Conservation (phyloP, 2,113 vertebrate genomes). For the Macrotis lagotis region DNA sequence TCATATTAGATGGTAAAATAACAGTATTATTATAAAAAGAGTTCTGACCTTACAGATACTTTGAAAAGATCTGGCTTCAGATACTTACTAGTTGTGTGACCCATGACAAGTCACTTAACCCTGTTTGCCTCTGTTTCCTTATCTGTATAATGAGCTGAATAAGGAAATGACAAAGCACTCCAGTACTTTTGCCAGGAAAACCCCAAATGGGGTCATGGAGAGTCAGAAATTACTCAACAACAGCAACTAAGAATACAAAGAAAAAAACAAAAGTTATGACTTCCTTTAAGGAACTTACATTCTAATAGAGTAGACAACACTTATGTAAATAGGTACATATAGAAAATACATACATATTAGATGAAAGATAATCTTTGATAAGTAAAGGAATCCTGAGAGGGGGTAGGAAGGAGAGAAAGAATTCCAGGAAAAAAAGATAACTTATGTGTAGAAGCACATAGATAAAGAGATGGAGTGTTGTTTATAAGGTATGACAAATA, state of each 20-base stretch:
- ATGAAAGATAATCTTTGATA: background rate
- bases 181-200: background rate
- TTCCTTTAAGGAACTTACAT: background rate
- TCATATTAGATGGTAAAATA: background rate
- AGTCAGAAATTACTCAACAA: background rate
- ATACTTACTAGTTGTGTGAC: too few species aligned
- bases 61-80: background rate
- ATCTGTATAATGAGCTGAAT: too few species aligned
- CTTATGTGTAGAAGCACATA: too few species aligned
- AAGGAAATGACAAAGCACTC: too few species aligned
- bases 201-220: too few species aligned
- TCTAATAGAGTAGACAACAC: background rate
- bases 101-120: too few species aligned
- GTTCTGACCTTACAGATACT: background rate
- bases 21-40: background rate
- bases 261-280: background rate
- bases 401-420: background rate
- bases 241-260: background rate
- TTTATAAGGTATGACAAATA: too few species aligned
- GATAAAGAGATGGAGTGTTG: too few species aligned
- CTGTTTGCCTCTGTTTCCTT: too few species aligned
- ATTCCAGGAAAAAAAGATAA: background rate
- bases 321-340: background rate
- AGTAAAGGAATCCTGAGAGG: background rate
- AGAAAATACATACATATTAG: background rate